Conservation (phyloP, 2,113 vertebrate species). For the Corythornis cristatus region DNA sequence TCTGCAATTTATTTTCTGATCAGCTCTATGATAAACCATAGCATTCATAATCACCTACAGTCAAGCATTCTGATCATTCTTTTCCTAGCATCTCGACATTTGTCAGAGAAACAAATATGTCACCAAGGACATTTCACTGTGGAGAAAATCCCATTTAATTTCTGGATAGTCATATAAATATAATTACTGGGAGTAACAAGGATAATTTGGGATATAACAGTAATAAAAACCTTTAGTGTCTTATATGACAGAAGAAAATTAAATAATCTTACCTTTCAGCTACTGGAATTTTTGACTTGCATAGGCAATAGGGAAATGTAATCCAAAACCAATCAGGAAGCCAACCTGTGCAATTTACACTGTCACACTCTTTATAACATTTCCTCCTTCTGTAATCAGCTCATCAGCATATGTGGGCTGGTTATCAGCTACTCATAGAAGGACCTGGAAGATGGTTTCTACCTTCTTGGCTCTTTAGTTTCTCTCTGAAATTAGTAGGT, state of each 20-base stretch:
- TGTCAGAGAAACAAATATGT: not conserved
- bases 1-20: not conserved
- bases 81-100: not conserved
- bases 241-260: not conserved
- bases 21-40: not conserved
- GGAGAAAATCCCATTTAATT: not conserved
- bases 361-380: not conserved
- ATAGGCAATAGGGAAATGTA: not conserved
- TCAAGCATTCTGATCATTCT: not conserved
- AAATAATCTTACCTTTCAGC: not conserved
- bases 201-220: accelerated
- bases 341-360: not conserved
- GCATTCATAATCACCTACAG: not conserved
- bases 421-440: not conserved
- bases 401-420: not conserved
- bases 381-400: not conserved
- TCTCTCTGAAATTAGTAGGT: not conserved
- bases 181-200: not conserved
- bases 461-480: not conserved
- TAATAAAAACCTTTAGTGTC: not conserved
- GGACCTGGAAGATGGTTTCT: not conserved
- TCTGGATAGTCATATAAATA: not conserved
- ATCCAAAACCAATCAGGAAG: not conserved
- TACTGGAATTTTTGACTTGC: not conserved
- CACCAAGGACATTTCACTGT: accelerated